Percentiles rank a stretch among this genome's conserved stretches.
phyloP scores from a whole-genome alignment of 2,113 vertebrate species.

The Neodontobutis hainanensis region DNA sequence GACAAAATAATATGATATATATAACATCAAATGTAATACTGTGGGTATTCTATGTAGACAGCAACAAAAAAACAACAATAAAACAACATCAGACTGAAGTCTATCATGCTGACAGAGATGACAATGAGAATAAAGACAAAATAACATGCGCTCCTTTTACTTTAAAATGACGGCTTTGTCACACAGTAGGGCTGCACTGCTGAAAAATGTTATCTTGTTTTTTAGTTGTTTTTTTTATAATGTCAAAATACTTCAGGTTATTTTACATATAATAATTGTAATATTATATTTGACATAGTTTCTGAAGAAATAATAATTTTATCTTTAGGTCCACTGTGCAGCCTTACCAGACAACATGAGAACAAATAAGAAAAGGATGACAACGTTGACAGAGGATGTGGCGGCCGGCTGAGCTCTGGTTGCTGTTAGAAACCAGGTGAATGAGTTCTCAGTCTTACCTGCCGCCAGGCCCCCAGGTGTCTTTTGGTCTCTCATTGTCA shows the following conservation, averaged over 20 bases:
- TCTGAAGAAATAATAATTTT: too few species aligned
- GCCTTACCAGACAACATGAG: constrained; percentile 63
- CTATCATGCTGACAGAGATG: constrained; percentile 74
- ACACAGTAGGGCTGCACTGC: constrained; percentile 64
- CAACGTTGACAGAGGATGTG: constrained; percentile 66
- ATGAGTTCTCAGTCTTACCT: constrained; percentile 81
- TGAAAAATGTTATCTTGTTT: constrained; percentile 5
- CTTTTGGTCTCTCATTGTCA: constrained; percentile 85
- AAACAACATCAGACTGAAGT: constrained; percentile 2
- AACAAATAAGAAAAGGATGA: constrained; percentile 58
- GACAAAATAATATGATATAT: constrained; percentile 1
- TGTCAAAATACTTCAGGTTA: background rate
- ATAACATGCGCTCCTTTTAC: constrained; percentile 32
- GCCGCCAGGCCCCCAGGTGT: constrained; percentile 81
- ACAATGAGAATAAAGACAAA: constrained; percentile 75
- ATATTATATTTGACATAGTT: too few species aligned
- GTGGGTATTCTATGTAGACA: background rate
- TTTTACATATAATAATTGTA: too few species aligned
- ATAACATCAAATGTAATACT: background rate
- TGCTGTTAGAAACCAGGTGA: constrained; percentile 65
- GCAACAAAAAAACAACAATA: background rate
- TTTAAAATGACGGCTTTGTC: constrained; percentile 52
- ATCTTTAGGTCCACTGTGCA: constrained; percentile 39
- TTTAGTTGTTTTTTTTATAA: background rate
- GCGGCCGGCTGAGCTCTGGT: constrained; percentile 70